phyloP scores from a whole-genome alignment of 2,888 invertebrate genomes.

The Tolmerus cingulatus region DNA sequence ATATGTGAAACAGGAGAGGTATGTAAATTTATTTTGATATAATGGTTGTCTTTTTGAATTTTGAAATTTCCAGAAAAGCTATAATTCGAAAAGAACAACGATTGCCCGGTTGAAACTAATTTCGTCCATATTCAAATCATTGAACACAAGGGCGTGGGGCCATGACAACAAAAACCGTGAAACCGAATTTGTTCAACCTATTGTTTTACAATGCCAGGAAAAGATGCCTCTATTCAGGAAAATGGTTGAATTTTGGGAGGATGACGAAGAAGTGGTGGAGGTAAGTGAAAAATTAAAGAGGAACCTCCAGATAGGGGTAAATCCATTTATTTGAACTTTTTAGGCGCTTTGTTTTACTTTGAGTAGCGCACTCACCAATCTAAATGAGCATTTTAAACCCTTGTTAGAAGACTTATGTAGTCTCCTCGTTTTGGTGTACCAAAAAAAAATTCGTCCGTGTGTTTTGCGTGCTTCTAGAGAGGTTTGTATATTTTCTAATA shows the following conservation, averaged over 20 bases:
- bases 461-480: slow-evolving; percentile 79
- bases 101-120: slow-evolving; percentile 74
- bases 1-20: slow-evolving; percentile 66
- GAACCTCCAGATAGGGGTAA: neutral
- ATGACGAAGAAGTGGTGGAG: slow-evolving; percentile 72
- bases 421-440: slow-evolving; percentile 74
- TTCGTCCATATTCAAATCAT: slow-evolving; percentile 70
- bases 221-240: slow-evolving; percentile 70
- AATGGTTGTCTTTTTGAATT: neutral
- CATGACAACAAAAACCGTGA: slow-evolving; percentile 57
- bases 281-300: slow-evolving; percentile 58
- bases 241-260: slow-evolving; percentile 71
- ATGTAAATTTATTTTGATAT: slow-evolving; percentile 51
- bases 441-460: slow-evolving; percentile 72
- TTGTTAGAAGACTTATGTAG: slow-evolving; percentile 74
- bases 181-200: slow-evolving; percentile 64
- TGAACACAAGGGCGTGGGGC: slow-evolving; percentile 66
- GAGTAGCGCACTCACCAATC: slow-evolving; percentile 75
- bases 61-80: neutral
- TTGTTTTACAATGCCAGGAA: slow-evolving; percentile 68
- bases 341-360: slow-evolving; percentile 78
- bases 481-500: slow-evolving; percentile 62
- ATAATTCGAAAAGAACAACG: slow-evolving; percentile 64
- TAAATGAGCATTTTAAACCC: slow-evolving; percentile 75
- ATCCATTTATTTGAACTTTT: slow-evolving; percentile 48